Conservation (phyloP, 2,888 invertebrate species). For the Drosophila dives region DNA sequence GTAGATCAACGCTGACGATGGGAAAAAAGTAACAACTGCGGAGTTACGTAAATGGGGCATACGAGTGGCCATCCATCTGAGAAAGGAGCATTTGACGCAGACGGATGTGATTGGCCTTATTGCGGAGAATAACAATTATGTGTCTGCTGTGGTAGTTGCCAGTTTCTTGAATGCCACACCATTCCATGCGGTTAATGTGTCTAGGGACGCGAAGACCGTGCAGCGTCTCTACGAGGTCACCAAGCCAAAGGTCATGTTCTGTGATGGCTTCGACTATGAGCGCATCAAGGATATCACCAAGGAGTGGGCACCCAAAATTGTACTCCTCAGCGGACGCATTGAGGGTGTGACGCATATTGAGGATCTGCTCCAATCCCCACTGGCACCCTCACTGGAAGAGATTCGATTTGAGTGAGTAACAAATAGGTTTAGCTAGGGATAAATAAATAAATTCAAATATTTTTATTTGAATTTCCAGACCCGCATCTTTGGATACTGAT, state of each 20-base stretch:
- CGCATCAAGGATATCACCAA: constrained; percentile 55
- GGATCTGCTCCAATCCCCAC: constrained; percentile 26
- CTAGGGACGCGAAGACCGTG: constrained; percentile 36
- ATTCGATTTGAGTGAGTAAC: constrained; percentile 40
- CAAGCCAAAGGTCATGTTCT: constrained; percentile 72
- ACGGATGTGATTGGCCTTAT: constrained; percentile 50
- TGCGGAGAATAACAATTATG: constrained; percentile 39
- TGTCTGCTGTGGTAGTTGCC: constrained; percentile 35
- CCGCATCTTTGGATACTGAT: constrained; percentile 27
- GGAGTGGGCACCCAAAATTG: constrained; percentile 50
- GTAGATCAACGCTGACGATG: constrained; percentile 56
- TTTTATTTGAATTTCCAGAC: constrained; percentile 23
- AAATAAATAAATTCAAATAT: background rate
- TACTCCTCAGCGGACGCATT: constrained; percentile 48
- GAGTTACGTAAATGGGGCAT: constrained; percentile 39
- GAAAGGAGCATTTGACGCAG: constrained; percentile 51
- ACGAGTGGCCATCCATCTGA: constrained; percentile 49
- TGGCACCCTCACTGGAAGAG: constrained; percentile 42
- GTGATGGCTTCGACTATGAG: constrained; percentile 58
- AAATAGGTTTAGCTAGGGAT: background rate
- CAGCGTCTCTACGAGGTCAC: constrained; percentile 48
- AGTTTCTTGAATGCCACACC: constrained; percentile 56
- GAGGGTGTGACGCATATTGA: constrained; percentile 49
- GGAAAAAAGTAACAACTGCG: constrained; percentile 33
- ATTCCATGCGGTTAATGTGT: constrained; percentile 59